Evolutionary conservation across 2,888 invertebrate genomes (phyloP), one percentile per base, ranked within the genome.

Genomic region (Clusia tigrina): DNA sequence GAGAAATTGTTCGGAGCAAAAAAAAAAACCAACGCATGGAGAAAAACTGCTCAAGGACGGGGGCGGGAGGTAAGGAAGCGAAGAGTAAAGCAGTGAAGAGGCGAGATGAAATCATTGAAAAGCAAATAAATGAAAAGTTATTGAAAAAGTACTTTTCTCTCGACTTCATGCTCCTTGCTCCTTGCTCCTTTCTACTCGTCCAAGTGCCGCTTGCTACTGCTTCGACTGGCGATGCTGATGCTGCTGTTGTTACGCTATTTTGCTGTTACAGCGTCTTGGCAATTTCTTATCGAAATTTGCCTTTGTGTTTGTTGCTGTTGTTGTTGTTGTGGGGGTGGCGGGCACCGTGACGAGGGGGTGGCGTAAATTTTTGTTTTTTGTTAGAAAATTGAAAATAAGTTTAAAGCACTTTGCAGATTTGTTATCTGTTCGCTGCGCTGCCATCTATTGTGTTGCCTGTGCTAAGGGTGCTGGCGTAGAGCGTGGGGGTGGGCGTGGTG

Each of bases 1-100:
- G 60, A 56, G 70, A 51, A 70, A 70, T 42, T 42, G 48, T 52
- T 57, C 42, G 54, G 15, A 54, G 15, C 23, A 55, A 55, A 37
- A 20, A 38, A 55, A 55, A 20, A 15, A 55, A 38, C 18, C 2
- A 54, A 2, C 26, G 18, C 17, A n/a, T n/a, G 17, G n/a, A 15
- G 24, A 10, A 26, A 42, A 57, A 46, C 22, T 24, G 25, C n/a
- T 9, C 9, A 2, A n/a, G 46, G 38, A 23, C 15, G 38, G 15
- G 15, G 15, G 26, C 26, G 24, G 38, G 22, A 26, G 25, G 1
- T 26, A 26, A 52, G 9, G 3, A 54, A 22, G n/a, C 2, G 17
- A 54, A 37, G 12, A 20, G 32, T 37, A 17, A n/a, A 17, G 22
- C 42, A 2, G 18, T 18, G 42, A 42, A 42, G 32, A 6, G 6